A percentile compares a stretch with the other conserved stretches of the same genome.
Evolutionary conservation across 2,113 vertebrate genomes (phyloP).

Genomic region (Pangasianodon gigas): DNA sequence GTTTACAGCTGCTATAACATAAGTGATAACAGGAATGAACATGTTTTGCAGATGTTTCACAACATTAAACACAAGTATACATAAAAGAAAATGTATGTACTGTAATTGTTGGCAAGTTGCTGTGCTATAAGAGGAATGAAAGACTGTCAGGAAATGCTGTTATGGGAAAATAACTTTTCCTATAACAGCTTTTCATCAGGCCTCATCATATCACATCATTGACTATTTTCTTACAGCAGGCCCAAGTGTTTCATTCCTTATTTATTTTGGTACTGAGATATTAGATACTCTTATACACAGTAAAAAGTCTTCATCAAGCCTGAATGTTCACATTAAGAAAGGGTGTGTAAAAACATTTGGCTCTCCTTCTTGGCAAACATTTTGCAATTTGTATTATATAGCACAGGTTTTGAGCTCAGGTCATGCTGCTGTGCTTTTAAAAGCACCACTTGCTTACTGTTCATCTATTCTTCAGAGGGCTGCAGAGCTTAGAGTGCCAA

Average conservation of each 20-base stretch:
- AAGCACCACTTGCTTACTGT: constrained; percentile 2
- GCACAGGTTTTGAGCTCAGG: background rate
- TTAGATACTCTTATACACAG: background rate
- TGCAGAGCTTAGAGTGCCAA: background rate
- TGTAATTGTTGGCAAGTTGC: too few relatives aligned
- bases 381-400: background rate
- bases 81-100: background rate
- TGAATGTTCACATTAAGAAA: background rate
- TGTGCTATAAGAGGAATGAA: too few relatives aligned
- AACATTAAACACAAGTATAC: too few relatives aligned
- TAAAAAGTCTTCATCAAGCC: background rate
- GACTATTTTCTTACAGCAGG: background rate
- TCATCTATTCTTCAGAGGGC: constrained; percentile 7
- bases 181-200: too few relatives aligned
- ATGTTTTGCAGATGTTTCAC: too few relatives aligned
- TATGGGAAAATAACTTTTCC: too few relatives aligned
- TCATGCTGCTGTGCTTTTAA: constrained; percentile 30
- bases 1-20: background rate
- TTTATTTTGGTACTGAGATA: background rate
- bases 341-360: background rate
- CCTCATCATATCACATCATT: background rate
- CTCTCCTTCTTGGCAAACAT: background rate
- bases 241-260: background rate
- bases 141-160: too few relatives aligned
- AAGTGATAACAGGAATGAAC: background rate